phyloP scores from a whole-genome alignment of 2,888 invertebrate genomes.

The Tachina lurida region DNA sequence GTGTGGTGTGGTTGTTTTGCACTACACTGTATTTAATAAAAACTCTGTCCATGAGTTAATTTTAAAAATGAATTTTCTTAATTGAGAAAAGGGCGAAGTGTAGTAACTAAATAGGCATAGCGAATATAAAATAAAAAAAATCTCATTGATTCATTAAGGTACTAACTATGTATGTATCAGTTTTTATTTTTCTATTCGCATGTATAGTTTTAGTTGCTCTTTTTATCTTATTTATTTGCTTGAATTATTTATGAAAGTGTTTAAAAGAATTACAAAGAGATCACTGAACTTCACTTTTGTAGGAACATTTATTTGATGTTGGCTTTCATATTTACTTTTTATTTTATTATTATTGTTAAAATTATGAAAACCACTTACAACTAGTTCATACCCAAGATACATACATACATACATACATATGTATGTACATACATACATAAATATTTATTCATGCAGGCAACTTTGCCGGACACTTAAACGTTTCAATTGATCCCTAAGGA shows the following conservation, averaged over 20 bases:
- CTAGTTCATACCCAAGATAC: not conserved
- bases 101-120: not conserved
- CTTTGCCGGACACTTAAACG: conserved; percentile 35
- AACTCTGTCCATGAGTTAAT: not conserved
- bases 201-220: not conserved
- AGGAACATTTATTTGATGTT: conserved; percentile 19
- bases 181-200: not conserved
- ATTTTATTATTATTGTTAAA: conserved; percentile 15
- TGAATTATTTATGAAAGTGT: not conserved
- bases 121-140: not conserved
- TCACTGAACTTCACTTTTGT: conserved; percentile 40
- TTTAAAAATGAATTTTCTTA: not conserved
- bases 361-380: not conserved
- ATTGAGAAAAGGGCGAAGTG: not conserved
- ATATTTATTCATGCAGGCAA: not conserved
- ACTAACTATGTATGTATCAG: too few species aligned
- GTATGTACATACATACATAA: not conserved
- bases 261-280: conserved; percentile 41
- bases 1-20: too few species aligned
- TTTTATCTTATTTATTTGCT: conserved; percentile 15
- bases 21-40: not conserved
- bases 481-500: conserved; percentile 56
- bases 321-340: not conserved
- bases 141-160: not conserved
- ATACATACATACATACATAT: not conserved